Percentiles rank a stretch among this genome's conserved stretches.
These are phyloP conservation scores for Ptyas mucosa DNA, from an alignment of 2,113 vertebrate genomes.

Conservation along the genomic window DNA sequence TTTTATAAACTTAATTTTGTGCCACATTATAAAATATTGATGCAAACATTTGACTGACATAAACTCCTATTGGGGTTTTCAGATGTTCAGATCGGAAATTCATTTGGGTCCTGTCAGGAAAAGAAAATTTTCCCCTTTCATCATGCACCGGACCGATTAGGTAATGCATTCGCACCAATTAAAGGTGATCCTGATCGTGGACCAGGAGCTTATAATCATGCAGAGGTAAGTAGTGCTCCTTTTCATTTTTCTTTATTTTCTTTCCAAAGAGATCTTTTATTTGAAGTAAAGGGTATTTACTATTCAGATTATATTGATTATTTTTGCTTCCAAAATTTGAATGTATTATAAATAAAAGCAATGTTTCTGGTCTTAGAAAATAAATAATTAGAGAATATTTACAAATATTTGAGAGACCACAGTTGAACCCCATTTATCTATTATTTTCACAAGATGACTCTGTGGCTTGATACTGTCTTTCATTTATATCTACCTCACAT, in stretches of 20 bases:
- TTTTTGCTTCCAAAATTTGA: neutral
- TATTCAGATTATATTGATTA: neutral
- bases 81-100: slow-evolving; percentile 22
- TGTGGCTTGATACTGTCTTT: neutral
- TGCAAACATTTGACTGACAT: neutral
- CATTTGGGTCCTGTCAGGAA: slow-evolving; percentile 72
- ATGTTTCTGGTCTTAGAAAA: neutral
- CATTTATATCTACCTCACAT: neutral
- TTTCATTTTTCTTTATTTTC: neutral
- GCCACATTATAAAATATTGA: neutral
- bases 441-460: neutral
- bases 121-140: slow-evolving; percentile 69
- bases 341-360: neutral
- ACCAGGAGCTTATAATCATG: slow-evolving; percentile 73
- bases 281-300: neutral
- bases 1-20: neutral
- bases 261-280: neutral
- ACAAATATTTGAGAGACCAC: neutral
- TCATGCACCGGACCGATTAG: slow-evolving; percentile 61
- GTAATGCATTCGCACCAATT: slow-evolving; percentile 48
- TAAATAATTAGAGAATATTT: neutral
- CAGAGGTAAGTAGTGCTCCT: slow-evolving; percentile 64
- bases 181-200: slow-evolving; percentile 54
- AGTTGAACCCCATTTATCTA: neutral
- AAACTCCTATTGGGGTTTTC: neutral